These are phyloP conservation scores for Montipora sp. DNA, from an alignment of 64 coral and sea anemone species.

Conservation along the genomic window DNA sequence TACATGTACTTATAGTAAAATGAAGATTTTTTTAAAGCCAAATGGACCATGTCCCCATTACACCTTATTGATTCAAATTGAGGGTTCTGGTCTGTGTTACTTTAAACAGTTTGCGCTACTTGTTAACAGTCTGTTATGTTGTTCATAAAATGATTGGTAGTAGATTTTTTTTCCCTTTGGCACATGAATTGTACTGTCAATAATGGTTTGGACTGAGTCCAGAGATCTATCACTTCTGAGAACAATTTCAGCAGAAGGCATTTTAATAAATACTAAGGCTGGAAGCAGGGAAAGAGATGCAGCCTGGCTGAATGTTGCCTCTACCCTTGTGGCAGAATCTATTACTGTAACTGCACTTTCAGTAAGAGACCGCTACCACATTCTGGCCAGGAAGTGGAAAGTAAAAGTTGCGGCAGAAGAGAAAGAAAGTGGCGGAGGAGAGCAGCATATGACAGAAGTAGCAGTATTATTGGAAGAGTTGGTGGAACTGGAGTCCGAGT, in stretches of 20 bases:
- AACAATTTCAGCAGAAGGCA: not conserved
- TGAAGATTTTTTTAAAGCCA: too few relatives aligned
- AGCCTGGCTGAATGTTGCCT: not conserved
- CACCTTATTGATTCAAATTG: too few relatives aligned
- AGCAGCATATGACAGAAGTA: not conserved
- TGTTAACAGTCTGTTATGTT: too few relatives aligned
- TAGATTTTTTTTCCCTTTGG: not conserved
- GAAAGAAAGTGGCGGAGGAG: not conserved
- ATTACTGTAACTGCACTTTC: not conserved
- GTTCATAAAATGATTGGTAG: not conserved
- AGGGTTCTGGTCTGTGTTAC: too few relatives aligned
- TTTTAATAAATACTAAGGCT: not conserved
- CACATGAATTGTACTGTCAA: too few relatives aligned
- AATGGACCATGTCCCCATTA: too few relatives aligned
- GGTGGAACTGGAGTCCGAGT: not conserved
- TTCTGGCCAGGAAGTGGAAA: conserved; percentile 10
- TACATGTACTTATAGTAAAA: too few relatives aligned
- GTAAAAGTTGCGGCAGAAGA: not conserved
- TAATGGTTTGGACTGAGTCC: not conserved
- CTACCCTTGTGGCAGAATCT: conserved; percentile 19
- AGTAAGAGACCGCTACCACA: not conserved
- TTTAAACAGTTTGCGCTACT: too few relatives aligned
- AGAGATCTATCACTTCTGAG: not conserved
- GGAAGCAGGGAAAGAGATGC: not conserved
- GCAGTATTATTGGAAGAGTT: conserved; percentile 3